Evolutionary conservation across 92 coral and sea anemone genomes (phyloP), one percentile per base, ranked within the genome.

Genomic region (Epizoanthus ramosus): DNA sequence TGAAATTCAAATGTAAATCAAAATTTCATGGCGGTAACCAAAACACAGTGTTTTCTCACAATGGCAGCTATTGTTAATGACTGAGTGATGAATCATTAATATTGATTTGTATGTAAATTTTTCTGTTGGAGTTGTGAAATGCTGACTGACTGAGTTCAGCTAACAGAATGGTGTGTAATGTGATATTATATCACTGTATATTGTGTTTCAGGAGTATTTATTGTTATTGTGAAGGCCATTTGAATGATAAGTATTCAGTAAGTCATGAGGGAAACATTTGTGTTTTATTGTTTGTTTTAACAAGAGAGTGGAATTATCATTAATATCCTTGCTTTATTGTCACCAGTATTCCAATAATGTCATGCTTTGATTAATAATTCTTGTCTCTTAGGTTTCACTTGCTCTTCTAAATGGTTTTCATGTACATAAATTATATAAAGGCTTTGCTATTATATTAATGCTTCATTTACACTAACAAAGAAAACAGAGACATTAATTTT

Each of bases 21-120:
- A 17, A 75, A 75, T 75, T 50, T 50, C 54, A 50, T 50, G 54
- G 1, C 8, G 57, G 68, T 59, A 58, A 53, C 69, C 81, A 59
- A 37, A 37, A 33, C 25, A 37, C 68, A 60, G 14, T 12, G 17
- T 7, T 17, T 33, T 22, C 23, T 22, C 39, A 37, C 69, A 37
- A 19, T 33, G 43, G 28, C 37, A 59, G 28, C 57, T 57, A 75
- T 75, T 75, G 81, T 75, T 64, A 12, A 19, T 60, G 21, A 75
- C n/a, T 43, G 68, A 59, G 39, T 13, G 13, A n/a, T 57, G 17
- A 59, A 39, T 59, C 14, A 10, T 75, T 53, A 64, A 25, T 24
- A 19, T 64, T 64, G 14, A 59, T 75, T 5, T 41, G 23, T 37
- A 17, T 57, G 63, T 17, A 19, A 33, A 25, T 4, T 1, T 6